A percentile compares a stretch with the other conserved stretches of the same genome.
phyloP scores from a whole-genome alignment of 1,140 invertebrate species.

The Pristionchus pacificus region DNA sequence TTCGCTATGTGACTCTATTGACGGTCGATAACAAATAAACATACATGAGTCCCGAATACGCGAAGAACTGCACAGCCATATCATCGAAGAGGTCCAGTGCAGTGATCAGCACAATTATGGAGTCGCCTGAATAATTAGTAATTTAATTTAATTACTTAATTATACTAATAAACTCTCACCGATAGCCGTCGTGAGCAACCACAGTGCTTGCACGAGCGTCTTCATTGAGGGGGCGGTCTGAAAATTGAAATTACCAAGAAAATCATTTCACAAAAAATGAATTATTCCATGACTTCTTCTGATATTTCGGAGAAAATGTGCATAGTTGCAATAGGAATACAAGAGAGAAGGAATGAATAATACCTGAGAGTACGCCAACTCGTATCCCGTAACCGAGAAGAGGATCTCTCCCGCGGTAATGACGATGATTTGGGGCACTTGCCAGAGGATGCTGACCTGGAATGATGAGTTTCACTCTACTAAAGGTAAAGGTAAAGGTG shows the following conservation, averaged over 20 bases:
- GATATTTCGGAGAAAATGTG: too few species aligned
- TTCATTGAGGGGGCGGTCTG: slow-evolving; percentile 62
- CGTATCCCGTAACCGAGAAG: slow-evolving; percentile 54
- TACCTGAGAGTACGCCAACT: slow-evolving; percentile 58
- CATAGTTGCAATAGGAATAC: background rate
- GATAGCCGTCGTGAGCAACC: slow-evolving; percentile 80
- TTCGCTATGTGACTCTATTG: too few species aligned
- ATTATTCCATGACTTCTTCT: too few species aligned
- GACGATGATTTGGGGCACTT: slow-evolving; percentile 52
- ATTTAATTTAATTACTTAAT: too few species aligned
- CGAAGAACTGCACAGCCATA: slow-evolving; percentile 60
- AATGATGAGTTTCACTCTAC: background rate
- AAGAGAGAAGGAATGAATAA: slow-evolving; percentile 5
- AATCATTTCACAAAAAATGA: too few species aligned
- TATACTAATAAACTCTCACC: too few species aligned
- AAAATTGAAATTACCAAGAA: too few species aligned
- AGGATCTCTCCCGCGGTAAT: slow-evolving; percentile 55
- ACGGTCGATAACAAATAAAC: background rate
- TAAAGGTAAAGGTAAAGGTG: too few species aligned
- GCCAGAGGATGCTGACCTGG: slow-evolving; percentile 48
- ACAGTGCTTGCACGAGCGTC: slow-evolving; percentile 75
- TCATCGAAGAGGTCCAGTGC: slow-evolving; percentile 66
- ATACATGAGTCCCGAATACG: slow-evolving; percentile 24
- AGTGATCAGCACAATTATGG: slow-evolving; percentile 81
- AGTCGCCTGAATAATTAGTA: too few species aligned